These are phyloP conservation scores for Diceros bicornis DNA, from an alignment of 2,797 vertebrate genomes.

Conservation along the genomic window DNA sequence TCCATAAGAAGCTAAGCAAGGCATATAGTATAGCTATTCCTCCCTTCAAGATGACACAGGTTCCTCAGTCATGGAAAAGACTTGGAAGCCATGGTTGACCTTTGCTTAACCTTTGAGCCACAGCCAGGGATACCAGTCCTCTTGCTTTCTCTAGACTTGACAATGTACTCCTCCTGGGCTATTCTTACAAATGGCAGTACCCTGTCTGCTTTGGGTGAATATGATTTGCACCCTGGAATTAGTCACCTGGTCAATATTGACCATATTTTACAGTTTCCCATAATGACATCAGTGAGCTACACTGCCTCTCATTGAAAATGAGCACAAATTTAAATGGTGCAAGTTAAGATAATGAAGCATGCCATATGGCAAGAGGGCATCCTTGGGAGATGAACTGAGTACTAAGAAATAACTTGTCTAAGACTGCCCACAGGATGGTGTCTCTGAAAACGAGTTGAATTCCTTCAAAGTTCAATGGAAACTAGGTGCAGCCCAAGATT, in stretches of 20 bases:
- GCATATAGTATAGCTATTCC: not conserved
- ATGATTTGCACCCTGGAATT: not conserved
- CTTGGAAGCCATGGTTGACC: not conserved
- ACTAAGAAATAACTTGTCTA: not conserved
- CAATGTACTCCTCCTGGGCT: not conserved
- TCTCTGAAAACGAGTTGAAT: not conserved
- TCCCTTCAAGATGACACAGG: not conserved
- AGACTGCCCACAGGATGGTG: not conserved
- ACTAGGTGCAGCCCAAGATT: not conserved
- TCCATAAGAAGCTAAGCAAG: not conserved
- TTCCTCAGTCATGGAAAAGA: not conserved
- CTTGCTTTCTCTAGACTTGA: not conserved
- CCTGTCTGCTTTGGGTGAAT: not conserved
- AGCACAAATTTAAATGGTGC: not conserved
- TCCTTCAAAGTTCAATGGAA: constrained; percentile 1
- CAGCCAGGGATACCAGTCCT: not conserved
- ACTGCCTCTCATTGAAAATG: not conserved
- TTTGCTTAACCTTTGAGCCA: not conserved
- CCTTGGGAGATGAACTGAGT: not conserved
- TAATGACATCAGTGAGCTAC: not conserved
- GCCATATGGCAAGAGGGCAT: not conserved
- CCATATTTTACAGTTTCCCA: not conserved
- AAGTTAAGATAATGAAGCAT: not conserved
- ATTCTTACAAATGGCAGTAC: not conserved
- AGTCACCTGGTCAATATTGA: not conserved